Percentiles rank a stretch among this genome's conserved stretches.
phyloP scores from a whole-genome alignment of 2,113 vertebrate genomes.

The Chloroceryle aenea region DNA sequence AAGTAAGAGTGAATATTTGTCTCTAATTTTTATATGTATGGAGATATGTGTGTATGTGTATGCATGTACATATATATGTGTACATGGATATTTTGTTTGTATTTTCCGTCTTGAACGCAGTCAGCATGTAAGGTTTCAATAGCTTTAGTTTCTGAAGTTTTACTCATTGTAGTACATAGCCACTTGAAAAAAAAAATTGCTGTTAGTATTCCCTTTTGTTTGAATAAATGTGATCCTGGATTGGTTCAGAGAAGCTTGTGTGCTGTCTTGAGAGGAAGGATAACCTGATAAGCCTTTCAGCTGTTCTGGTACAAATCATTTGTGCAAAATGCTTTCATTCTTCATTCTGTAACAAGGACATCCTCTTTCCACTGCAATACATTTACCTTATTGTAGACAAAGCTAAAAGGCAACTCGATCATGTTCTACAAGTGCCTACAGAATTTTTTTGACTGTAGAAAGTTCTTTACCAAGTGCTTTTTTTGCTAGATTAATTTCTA shows the following conservation, averaged over 20 bases:
- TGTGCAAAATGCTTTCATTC: constrained; percentile 17
- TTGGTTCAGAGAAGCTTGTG: background rate
- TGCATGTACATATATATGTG: no score
- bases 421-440: background rate
- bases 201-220: background rate
- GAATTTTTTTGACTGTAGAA: background rate
- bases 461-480: background rate
- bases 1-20: background rate
- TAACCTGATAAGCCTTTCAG: constrained; percentile 14
- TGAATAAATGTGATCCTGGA: background rate
- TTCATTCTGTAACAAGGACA: background rate
- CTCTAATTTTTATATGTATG: background rate
- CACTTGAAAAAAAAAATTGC: background rate
- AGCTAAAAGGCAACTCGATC: background rate
- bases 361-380: background rate
- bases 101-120: background rate
- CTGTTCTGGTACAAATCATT: constrained; percentile 6
- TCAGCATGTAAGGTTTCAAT: background rate
- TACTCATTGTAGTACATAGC: background rate
- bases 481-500: background rate
- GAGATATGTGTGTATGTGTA: background rate
- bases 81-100: background rate
- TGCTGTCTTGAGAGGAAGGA: background rate
- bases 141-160: background rate
- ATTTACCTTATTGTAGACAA: background rate